Evolutionary conservation across 2,797 vertebrate species (phyloP).

Genomic region (Podargus strigoides): DNA sequence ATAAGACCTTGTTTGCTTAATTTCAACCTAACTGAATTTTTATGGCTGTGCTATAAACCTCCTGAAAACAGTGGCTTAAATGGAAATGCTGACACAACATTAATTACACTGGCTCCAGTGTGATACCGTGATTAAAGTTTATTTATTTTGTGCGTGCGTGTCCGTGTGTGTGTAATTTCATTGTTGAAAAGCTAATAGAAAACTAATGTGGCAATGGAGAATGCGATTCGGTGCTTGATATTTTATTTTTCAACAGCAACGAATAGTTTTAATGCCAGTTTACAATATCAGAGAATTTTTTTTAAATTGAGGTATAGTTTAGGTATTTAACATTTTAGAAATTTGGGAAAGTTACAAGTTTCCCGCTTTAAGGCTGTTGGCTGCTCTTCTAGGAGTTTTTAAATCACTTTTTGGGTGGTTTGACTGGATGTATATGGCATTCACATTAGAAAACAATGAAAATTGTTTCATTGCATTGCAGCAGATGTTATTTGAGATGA

Average conservation of each 20-base stretch:
- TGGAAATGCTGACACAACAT: slow-evolving; percentile 78
- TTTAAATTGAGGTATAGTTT: slow-evolving; percentile 61
- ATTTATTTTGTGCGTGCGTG: slow-evolving; percentile 58
- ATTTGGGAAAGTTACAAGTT: slow-evolving; percentile 42
- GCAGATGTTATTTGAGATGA: not conserved
- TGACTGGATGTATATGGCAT: not conserved
- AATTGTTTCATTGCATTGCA: not conserved
- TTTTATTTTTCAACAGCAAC: slow-evolving; percentile 51
- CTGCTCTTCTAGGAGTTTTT: slow-evolving; percentile 37
- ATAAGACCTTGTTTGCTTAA: slow-evolving; percentile 72
- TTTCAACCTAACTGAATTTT: slow-evolving; percentile 74
- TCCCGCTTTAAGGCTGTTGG: slow-evolving; percentile 19
- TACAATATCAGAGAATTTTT: slow-evolving; percentile 55
- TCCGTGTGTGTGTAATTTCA: slow-evolving; percentile 63
- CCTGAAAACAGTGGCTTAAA: slow-evolving; percentile 64
- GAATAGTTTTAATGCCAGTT: slow-evolving; percentile 42
- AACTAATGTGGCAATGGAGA: slow-evolving; percentile 74
- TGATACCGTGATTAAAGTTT: slow-evolving; percentile 69
- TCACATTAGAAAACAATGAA: not conserved
- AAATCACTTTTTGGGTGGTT: not conserved
- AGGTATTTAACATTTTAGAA: slow-evolving; percentile 55
- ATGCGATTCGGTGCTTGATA: slow-evolving; percentile 59
- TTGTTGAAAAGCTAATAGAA: slow-evolving; percentile 73
- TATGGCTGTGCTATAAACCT: slow-evolving; percentile 72
- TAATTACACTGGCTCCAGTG: slow-evolving; percentile 74